Conservation (phyloP, 2,888 invertebrate genomes). For the Euzophera pinguis region DNA sequence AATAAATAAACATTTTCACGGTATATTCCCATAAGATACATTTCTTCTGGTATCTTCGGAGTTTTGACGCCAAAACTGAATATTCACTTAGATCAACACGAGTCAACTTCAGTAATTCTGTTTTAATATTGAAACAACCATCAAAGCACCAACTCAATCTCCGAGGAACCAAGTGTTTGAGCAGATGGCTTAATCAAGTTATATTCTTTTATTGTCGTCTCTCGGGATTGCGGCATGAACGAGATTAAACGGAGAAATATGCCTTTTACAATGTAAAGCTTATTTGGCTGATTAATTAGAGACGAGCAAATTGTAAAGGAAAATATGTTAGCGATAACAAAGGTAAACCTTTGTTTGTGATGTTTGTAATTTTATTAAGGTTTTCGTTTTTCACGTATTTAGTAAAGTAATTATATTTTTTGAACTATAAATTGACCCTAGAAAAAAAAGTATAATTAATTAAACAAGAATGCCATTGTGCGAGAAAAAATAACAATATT, state of each 20-base stretch:
- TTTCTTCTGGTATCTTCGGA: background rate
- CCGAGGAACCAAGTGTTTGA: conserved; percentile 10
- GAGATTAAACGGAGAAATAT: conserved; percentile 23
- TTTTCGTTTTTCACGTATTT: no score
- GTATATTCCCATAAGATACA: background rate
- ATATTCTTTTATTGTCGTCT: conserved; percentile 25
- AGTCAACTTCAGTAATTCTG: conserved; percentile 1
- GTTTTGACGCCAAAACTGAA: background rate
- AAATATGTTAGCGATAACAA: no score
- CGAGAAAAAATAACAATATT: no score
- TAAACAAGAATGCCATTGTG: no score
- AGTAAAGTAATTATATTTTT: no score
- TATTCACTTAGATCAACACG: conserved; percentile 1
- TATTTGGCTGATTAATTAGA: conserved; percentile 3
- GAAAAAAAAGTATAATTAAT: no score
- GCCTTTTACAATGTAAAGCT: background rate
- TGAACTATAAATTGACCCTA: no score
- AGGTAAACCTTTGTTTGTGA: no score
- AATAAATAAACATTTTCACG: no score
- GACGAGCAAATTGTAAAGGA: background rate
- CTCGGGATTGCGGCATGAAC: conserved; percentile 8
- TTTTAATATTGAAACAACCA: conserved; percentile 9
- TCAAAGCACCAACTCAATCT: background rate
- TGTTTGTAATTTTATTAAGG: no score
- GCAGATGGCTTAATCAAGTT: conserved; percentile 25